Conservation (phyloP, 2,113 vertebrate genomes). For the Bubo bubo region DNA sequence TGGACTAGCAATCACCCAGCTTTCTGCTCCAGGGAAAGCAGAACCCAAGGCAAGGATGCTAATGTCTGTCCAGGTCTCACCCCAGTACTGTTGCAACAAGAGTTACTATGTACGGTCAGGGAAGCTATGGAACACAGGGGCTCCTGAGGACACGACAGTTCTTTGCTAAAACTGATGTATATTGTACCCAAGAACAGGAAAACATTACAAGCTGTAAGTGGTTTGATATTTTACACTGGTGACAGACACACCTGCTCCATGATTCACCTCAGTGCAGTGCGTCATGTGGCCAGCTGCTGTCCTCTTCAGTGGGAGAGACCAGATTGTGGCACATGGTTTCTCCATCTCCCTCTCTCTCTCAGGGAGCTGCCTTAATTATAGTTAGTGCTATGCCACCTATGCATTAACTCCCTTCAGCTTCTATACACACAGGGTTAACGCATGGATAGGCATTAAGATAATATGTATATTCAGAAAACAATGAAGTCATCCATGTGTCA, state of each 20-base stretch:
- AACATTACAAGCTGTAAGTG: background rate
- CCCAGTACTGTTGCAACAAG: background rate
- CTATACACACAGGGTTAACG: background rate
- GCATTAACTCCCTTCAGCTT: background rate
- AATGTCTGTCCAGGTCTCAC: background rate
- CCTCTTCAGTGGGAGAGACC: background rate
- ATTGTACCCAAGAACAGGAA: background rate
- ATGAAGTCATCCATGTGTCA: background rate
- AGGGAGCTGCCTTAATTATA: background rate
- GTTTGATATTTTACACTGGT: background rate
- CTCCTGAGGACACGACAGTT: background rate
- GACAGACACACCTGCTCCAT: background rate
- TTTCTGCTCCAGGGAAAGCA: background rate
- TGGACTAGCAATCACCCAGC: background rate
- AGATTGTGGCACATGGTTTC: background rate
- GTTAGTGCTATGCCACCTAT: background rate
- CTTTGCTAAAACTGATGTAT: background rate
- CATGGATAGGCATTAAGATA: background rate
- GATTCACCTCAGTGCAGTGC: background rate
- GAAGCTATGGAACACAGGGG: background rate
- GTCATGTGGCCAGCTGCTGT: background rate
- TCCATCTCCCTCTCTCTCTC: background rate
- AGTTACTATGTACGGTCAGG: fast-evolving
- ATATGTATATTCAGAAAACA: background rate
- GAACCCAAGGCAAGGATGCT: background rate